Evolutionary conservation across 37 sponge, comb jelly and placozoan species (phyloP), one percentile per base, ranked within the genome.

Genomic region (Petrosia ficiformis): DNA sequence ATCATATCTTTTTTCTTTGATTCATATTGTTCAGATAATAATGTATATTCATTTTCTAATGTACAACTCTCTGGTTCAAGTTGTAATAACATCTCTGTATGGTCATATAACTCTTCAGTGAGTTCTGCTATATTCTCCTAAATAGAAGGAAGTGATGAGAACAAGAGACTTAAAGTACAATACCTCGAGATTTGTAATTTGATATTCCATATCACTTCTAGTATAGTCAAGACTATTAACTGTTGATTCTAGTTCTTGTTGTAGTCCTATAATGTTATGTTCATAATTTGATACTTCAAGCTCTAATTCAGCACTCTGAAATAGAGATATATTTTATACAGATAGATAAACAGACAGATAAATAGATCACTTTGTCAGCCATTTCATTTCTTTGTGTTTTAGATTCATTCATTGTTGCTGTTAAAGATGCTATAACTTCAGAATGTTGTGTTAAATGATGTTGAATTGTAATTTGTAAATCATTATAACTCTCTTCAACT

Each of bases 41-140:
- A 48, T 21, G 72, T 63, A 22, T 31, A 68, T n/a, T 79, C 76
- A 21, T 57, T 63, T 44, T 79, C 80, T 28, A 79, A 57, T 22
- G 69, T 42, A 11, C 21, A n/a, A 22, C 68, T 73, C 28, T 42
- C 1, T 40, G 80, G 86, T 80, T 81, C 57, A 16, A 64, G 34
- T 36, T 65, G 44, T 14, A 4, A 0, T 0, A 81, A 60, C 25
- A 67, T 72, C 39, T 81, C 82, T 33, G 30, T 65, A 14, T 34
- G 54, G 35, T 65, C 68, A 34, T 25, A 8, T 10, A 81, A 28
- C 30, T 81, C 82, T 14, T 81, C 82, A 2, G 67, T 73, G n/a
- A 73, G 41, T 25, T 81, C 82, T 65, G 74, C 82, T 73, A 81
- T 73, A 21, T 66, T 81, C 44, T 72, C 39, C 82, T 81, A 28